A percentile compares a stretch with the other conserved stretches of the same genome.
Conservation (phyloP, 2,888 invertebrate species). For the Strigamia crassipes region DNA sequence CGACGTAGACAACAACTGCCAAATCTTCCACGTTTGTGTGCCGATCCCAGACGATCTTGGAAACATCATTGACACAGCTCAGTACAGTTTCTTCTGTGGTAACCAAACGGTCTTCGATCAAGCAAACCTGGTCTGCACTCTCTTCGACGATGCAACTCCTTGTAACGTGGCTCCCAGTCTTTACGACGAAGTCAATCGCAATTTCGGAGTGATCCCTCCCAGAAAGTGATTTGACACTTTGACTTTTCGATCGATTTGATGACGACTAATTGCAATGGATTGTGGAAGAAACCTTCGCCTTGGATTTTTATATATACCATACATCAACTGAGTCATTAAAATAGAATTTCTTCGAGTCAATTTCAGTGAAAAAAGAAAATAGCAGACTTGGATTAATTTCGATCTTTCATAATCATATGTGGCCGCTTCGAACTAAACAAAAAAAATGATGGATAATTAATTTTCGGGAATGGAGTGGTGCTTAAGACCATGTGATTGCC, state of each 20-base stretch:
- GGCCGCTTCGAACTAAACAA: background rate
- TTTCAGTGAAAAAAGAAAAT: background rate
- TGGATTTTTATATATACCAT: slow-evolving; percentile 38
- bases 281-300: slow-evolving; percentile 3
- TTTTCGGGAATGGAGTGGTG: slow-evolving; percentile 32
- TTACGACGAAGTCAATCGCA: slow-evolving; percentile 52
- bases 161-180: slow-evolving; percentile 52
- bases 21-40: slow-evolving; percentile 49
- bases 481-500: slow-evolving; percentile 24
- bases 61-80: background rate
- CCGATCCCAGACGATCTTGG: slow-evolving; percentile 45
- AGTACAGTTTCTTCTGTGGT: slow-evolving; percentile 53
- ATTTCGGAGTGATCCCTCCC: slow-evolving; percentile 50
- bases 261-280: slow-evolving; percentile 20
- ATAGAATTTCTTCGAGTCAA: background rate
- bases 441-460: background rate
- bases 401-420: background rate
- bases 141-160: slow-evolving; percentile 52
- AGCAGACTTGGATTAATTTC: background rate
- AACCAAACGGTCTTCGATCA: slow-evolving; percentile 54
- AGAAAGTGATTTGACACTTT: background rate
- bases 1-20: slow-evolving; percentile 81
- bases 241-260: background rate
- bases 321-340: slow-evolving; percentile 5
- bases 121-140: slow-evolving; percentile 52